These are phyloP conservation scores for Ifrita kowaldi DNA, from an alignment of 2,113 vertebrate species.

Conservation along the genomic window DNA sequence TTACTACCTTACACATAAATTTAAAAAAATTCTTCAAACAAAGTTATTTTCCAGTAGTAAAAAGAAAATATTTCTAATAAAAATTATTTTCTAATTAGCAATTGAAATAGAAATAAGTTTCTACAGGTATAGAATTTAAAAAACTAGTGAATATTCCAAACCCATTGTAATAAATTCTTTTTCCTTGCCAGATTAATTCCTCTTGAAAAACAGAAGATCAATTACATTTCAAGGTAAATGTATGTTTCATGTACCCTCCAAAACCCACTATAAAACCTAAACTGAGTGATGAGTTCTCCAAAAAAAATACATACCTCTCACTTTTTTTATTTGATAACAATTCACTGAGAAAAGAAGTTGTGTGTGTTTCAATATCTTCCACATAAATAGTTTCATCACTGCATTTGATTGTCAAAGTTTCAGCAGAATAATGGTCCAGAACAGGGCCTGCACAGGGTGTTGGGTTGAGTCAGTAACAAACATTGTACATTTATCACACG, in stretches of 20 bases:
- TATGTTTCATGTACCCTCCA: neutral
- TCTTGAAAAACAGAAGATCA: neutral
- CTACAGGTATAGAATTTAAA: neutral
- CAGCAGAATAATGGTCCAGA: neutral
- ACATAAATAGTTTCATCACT: neutral
- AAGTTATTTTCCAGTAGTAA: neutral
- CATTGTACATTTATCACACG: accelerated
- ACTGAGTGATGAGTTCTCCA: neutral
- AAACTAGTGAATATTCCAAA: neutral
- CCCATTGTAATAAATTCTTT: neutral
- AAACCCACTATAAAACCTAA: neutral
- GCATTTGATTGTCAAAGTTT: neutral
- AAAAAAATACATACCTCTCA: neutral
- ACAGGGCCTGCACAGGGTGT: neutral
- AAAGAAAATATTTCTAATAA: neutral
- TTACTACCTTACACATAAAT: neutral
- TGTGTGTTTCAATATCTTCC: neutral
- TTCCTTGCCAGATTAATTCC: neutral
- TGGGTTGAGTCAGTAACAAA: neutral
- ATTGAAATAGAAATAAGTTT: neutral
- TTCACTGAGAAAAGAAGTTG: neutral
- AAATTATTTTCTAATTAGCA: neutral
- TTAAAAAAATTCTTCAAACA: neutral
- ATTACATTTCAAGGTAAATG: neutral
- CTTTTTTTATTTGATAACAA: neutral